Evolutionary conservation across 2,113 vertebrate genomes (phyloP).

Genomic region (Clarias gariepinus): DNA sequence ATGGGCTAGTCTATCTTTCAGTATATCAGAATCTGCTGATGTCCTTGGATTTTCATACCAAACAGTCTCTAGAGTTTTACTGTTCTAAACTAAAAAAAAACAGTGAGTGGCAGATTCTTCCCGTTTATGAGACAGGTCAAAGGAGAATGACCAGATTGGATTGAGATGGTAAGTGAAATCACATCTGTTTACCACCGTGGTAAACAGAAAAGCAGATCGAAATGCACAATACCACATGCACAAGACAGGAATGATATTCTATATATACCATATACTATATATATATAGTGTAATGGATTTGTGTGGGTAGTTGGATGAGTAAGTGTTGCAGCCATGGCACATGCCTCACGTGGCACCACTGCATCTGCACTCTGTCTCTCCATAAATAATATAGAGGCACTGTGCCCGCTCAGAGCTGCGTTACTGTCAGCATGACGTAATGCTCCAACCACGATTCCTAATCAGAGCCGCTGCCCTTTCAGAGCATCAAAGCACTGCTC

Average conservation of each 20-base stretch:
- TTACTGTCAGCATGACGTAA: constrained; percentile 47
- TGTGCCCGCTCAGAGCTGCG: constrained; percentile 34
- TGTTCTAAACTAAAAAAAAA: neutral
- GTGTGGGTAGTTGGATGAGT: constrained; percentile 9
- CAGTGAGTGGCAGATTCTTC: neutral
- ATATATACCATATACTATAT: no score
- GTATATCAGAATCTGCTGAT: neutral
- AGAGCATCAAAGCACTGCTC: neutral
- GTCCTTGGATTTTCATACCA: neutral
- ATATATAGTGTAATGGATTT: no score
- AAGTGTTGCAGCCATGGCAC: constrained; percentile 31
- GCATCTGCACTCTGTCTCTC: constrained; percentile 38
- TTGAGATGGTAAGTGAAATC: neutral
- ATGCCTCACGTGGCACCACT: constrained; percentile 32
- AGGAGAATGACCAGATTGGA: no score
- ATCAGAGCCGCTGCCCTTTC: constrained; percentile 17
- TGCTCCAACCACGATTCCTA: constrained; percentile 17
- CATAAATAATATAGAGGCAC: constrained; percentile 50
- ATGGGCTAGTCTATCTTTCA: neutral
- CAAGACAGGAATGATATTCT: no score
- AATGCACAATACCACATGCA: neutral
- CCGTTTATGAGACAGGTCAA: neutral
- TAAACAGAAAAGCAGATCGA: neutral
- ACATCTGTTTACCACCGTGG: neutral
- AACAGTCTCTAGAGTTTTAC: neutral